Base-by-base conservation (phyloP, 1,140 invertebrate species). In the Aporrectodea caliginosa region DNA sequence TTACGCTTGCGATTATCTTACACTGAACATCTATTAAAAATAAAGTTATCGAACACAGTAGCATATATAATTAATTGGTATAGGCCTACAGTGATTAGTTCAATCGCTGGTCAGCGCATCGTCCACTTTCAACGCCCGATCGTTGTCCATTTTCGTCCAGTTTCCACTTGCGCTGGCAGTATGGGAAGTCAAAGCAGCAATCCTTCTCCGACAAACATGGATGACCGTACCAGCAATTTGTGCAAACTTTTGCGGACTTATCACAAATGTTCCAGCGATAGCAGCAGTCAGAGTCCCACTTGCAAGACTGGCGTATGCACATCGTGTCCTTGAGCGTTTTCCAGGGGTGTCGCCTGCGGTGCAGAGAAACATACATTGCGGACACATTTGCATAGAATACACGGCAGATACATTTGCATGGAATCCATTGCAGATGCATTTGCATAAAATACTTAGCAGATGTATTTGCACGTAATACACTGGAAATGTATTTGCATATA, bases 191-290 rank as follows among this genome's bases (percentile, higher is more conserved):
- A n/a, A 30, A n/a, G 16, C 73, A 74, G 31, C 73, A 74, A 31
- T 74, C 73, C 1, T 27, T 2, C 22, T 74, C 73, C 31, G 31
- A 33, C 22, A 33, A 33, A 31, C 73, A 74, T 6, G 31, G 31
- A 31, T 34, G 31, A 32, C 73, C 73, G 22, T 74, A 34, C 73
- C 73, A 74, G 73, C 73, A 74, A 14, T 74, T 34, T n/a, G 34
- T 74, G 73, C 73, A 74, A n/a, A 74, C 73, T 34, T 74, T 74
- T n/a, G 73, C 73, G 0, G 73, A 74, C 73, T 74, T 74, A 31
- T 74, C 73, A 14, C 73, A 74, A 31, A 74, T 34, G 30, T 74
- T 74, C 16, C 34, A 74, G 31, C 73, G 31, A n/a, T 30, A 27
- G 32, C 73, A 74, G 30, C 73, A 74, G 30, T 74, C 73, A 2